Evolutionary conservation across 1,140 invertebrate species (phyloP), one percentile per base, ranked within the genome.

Genomic region (Scaptomyza montana): DNA sequence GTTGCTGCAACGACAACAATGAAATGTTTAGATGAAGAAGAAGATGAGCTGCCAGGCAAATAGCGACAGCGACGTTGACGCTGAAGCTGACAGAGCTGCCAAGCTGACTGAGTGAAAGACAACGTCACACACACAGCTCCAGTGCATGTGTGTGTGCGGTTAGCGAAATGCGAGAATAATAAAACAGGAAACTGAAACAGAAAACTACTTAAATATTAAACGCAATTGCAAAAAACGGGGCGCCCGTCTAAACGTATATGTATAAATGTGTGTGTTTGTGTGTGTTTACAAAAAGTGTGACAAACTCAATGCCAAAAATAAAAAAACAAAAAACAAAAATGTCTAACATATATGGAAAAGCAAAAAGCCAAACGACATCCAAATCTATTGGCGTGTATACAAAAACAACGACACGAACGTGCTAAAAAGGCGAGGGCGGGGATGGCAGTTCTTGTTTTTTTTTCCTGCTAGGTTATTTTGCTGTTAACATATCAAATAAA

Each of bases 201-300:
- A 66, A 68, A 84, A 85, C 80, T 84, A 80, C 72, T 84, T 76
- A 84, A 84, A 85, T 84, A 84, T 84, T 84, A 84, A 84, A 84
- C 84, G 80, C 80, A 84, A 78, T 82, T 82, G 80, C 76, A 70
- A 49, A 70, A 33, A 70, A 45, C 30, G 56, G 53, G 19, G 12
- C 64, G 41, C 61, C 12, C 78, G 62, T 36, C 33, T 36, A 30
- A 30, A 6, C 30, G 30, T 6, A 30, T 62, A 41, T 49, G 25
- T 54, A n/a, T 36, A 16, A 21, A 57, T 59, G 69, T 74, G 45
- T 50, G 66, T 62, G 66, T 51, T 41, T 57, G 39, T 45, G 46
- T 56, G 73, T 65, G 70, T 62, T 49, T 67, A 6, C 33, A 43
- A 56, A 60, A 56, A 62, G 61, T 59, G 59, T 41, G 64, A 55